Evolutionary conservation across 2,797 vertebrate species (phyloP).

Genomic region (Lepilemur septentrionalis): DNA sequence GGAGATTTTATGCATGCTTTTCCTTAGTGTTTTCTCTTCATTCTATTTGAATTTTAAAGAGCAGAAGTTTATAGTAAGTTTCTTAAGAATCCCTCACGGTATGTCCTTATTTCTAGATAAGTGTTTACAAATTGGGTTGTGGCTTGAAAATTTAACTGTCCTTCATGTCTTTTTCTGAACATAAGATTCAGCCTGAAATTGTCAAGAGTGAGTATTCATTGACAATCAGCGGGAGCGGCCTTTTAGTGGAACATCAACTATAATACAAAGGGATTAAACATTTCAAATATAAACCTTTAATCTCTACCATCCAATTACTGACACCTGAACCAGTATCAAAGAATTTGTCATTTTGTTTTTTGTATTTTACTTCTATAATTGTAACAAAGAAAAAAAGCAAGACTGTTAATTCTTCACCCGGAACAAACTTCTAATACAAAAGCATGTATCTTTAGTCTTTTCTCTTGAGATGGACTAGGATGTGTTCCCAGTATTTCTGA

Average conservation of each 20-base stretch:
- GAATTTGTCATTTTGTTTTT: not conserved
- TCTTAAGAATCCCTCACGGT: not conserved
- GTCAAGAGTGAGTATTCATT: not conserved
- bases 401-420: not conserved
- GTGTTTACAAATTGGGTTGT: constrained; percentile 30
- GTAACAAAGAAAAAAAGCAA: not conserved
- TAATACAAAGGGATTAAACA: not conserved
- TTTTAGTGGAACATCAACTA: not conserved
- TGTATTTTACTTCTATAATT: not conserved
- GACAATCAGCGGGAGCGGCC: not conserved
- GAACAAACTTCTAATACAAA: not conserved
- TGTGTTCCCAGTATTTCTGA: not conserved
- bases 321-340: not conserved
- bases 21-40: not conserved
- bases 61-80: not conserved
- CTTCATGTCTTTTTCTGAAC: constrained; percentile 45
- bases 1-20: not conserved
- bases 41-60: constrained; percentile 5
- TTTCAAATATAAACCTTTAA: constrained; percentile 26
- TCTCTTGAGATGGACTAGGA: not conserved
- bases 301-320: not conserved
- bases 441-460: not conserved
- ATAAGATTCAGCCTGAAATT: not conserved
- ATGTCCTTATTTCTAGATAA: not conserved
- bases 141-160: constrained; percentile 15